Conservation (phyloP, 1,140 invertebrate species). For the Cephus cinctus region DNA sequence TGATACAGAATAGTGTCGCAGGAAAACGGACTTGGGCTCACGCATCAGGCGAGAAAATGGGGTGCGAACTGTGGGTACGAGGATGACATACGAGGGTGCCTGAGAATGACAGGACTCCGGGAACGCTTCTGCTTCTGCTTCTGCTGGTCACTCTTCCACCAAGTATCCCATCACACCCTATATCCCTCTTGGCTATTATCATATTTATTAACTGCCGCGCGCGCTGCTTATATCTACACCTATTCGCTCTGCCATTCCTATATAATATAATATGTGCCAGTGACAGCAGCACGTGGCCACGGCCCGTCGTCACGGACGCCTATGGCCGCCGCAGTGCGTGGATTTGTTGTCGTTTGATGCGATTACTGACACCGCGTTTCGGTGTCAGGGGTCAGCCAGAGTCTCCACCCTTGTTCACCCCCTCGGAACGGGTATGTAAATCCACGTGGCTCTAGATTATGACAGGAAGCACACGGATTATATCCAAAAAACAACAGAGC, state of each 20-base stretch:
- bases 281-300: conserved; percentile 56
- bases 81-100: conserved; percentile 51
- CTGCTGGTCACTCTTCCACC: conserved; percentile 52
- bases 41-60: too few species aligned
- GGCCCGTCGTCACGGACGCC: not conserved
- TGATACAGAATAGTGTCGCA: too few species aligned
- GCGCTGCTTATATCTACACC: conserved; percentile 50
- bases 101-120: conserved; percentile 45
- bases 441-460: too few species aligned
- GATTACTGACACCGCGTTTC: conserved; percentile 10
- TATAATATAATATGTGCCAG: conserved; percentile 53
- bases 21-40: too few species aligned
- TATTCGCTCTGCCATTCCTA: conserved; percentile 47
- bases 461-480: too few species aligned
- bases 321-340: not conserved
- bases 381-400: too few species aligned
- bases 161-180: conserved; percentile 41
- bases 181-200: conserved; percentile 44
- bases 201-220: conserved; percentile 57
- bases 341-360: conserved; percentile 21
- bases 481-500: too few species aligned
- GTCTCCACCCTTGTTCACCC: not conserved
- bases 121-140: conserved; percentile 46
- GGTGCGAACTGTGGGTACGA: conserved; percentile 2
- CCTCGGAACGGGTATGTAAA: too few species aligned